phyloP scores from a whole-genome alignment of 2,888 invertebrate genomes.

The Anarsia innoxiella region DNA sequence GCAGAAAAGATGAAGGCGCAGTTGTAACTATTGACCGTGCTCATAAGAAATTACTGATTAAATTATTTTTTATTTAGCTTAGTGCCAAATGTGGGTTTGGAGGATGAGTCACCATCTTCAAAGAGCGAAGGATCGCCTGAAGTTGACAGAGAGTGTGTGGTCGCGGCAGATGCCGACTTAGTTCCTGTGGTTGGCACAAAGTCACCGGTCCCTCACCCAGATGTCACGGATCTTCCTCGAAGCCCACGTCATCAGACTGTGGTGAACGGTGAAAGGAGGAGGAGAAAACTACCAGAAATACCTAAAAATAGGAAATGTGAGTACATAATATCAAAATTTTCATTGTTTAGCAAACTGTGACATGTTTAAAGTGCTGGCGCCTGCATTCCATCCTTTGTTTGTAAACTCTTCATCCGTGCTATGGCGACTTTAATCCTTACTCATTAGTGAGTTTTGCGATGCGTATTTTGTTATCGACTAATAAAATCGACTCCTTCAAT shows the following conservation, averaged over 20 bases:
- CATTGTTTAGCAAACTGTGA: no score
- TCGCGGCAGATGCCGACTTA: constrained; percentile 62
- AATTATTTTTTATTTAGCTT: constrained; percentile 69
- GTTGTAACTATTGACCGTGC: background rate
- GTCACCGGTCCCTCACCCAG: constrained; percentile 42
- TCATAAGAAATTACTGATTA: background rate
- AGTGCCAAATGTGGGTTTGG: constrained; percentile 88
- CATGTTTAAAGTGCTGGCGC: constrained; percentile 14
- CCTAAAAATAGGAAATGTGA: constrained; percentile 92
- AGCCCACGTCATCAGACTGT: constrained; percentile 57
- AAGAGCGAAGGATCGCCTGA: constrained; percentile 82
- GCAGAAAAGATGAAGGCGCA: background rate
- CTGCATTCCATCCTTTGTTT: constrained; percentile 17
- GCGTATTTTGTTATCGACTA: no score
- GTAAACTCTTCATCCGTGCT: constrained; percentile 32
- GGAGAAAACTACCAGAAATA: constrained; percentile 91
- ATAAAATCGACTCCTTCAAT: no score
- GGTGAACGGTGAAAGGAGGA: constrained; percentile 77
- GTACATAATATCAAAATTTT: constrained; percentile 33
- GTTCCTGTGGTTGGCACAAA: constrained; percentile 29
- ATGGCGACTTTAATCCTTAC: constrained; percentile 25
- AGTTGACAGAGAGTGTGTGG: constrained; percentile 75
- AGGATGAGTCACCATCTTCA: constrained; percentile 88
- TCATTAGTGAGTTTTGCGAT: no score
- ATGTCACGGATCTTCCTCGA: constrained; percentile 40